phyloP scores from a whole-genome alignment of 1,140 invertebrate genomes.

The Littorina saxatilis region DNA sequence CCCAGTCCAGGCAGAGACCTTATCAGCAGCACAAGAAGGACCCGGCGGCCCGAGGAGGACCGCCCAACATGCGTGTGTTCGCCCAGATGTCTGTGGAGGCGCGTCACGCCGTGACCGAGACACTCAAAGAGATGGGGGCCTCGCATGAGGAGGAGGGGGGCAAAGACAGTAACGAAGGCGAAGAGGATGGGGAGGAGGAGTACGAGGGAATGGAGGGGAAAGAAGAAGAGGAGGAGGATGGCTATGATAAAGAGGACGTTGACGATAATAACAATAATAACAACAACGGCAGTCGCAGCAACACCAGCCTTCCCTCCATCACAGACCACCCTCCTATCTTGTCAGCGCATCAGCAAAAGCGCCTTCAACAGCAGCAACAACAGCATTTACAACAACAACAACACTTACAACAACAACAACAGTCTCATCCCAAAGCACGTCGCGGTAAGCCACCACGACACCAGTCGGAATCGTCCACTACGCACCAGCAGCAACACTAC shows the following conservation, averaged over 20 bases:
- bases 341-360: neutral
- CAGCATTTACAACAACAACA: no score
- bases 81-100: slow-evolving; percentile 62
- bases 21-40: neutral
- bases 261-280: neutral
- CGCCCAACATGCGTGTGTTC: slow-evolving; percentile 33
- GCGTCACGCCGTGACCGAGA: slow-evolving; percentile 56
- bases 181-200: neutral
- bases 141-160: neutral
- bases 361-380: slow-evolving; percentile 18
- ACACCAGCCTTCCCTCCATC: slow-evolving; percentile 17
- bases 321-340: neutral
- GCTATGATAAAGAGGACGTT: no score
- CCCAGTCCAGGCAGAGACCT: neutral
- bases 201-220: neutral
- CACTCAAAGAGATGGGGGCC: slow-evolving; percentile 45
- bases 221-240: no score
- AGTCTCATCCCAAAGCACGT: no score
- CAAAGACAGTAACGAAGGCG: neutral
- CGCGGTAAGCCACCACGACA: no score
- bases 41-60: neutral
- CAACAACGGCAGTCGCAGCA: no score
- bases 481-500: slow-evolving; percentile 5
- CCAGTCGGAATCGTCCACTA: no score
- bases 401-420: no score